Evolutionary conservation across 2,888 invertebrate species (phyloP), one percentile per base, ranked within the genome.

Genomic region (Callyntrura sp.): DNA sequence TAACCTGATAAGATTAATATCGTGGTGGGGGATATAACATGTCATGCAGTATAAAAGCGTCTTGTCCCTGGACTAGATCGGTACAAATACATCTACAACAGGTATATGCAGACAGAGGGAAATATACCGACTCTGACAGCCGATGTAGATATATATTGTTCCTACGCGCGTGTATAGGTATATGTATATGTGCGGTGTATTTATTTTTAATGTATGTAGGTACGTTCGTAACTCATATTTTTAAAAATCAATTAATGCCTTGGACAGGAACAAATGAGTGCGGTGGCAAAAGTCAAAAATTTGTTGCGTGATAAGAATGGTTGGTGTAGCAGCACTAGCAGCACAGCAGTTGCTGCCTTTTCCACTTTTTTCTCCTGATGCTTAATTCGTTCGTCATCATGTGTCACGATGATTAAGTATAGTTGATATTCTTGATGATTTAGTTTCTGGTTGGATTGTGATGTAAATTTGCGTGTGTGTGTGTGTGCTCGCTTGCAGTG

Each of bases 231-330:
- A 73, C 87, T 87, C 87, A 87, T 87, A 85, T 89, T 89, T 88
- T 88, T 76, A 73, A 76, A 88, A 88, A 89, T 85, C 89, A 89
- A 89, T 85, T 85, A 89, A 89, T 85, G 79, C 68, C 78, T 73
- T 84, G 25, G 89, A 89, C 89, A 85, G 89, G 84, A 89, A 89
- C 89, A 85, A 89, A 89, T 85, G 89, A 89, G 85, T 62, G 70
- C 35, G 85, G 89, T 89, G 85, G 84, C 70, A 85, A 89, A 84
- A 79, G 85, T 89, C 85, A 89, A 48, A 79, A 89, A 84, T 85
- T 65, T 51, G 76, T 85, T 83, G 84, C 65, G 88, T 89, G 89
- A 89, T 89, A 85, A 85, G 85, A 68, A 45, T 73, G 12, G 48
- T 12, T 73, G 73, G 73, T 48, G 73, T 48, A 28, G 12, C 23